These are phyloP conservation scores for Ctenicera cuprea DNA, from an alignment of 2,888 invertebrate genomes.

Conservation along the genomic window DNA sequence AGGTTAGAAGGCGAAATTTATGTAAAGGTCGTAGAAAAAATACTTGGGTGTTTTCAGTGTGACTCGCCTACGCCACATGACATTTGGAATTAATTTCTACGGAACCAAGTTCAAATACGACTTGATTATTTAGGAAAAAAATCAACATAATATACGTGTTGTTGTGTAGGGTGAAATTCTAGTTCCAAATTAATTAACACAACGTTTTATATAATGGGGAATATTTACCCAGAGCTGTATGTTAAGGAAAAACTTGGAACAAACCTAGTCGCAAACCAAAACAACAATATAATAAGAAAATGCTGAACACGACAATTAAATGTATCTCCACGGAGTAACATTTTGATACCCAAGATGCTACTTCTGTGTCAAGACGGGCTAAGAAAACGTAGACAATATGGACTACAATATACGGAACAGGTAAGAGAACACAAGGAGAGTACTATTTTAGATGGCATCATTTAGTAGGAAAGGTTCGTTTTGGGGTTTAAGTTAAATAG, in stretches of 20 bases:
- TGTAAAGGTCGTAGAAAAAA: too few relatives aligned
- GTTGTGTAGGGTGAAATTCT: not conserved
- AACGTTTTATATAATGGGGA: too few relatives aligned
- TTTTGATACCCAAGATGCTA: not conserved
- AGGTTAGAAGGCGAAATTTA: too few relatives aligned
- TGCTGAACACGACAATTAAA: not conserved
- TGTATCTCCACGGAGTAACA: slow-evolving; percentile 3
- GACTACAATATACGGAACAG: not conserved
- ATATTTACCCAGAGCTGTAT: too few relatives aligned
- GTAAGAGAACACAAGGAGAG: not conserved
- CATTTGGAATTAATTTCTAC: too few relatives aligned
- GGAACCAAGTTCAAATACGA: too few relatives aligned
- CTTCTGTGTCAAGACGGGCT: not conserved
- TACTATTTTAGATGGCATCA: not conserved
- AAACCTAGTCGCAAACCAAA: not conserved
- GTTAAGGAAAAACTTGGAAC: not conserved
- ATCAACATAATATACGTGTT: not conserved
- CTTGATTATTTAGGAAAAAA: too few relatives aligned
- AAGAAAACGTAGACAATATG: not conserved
- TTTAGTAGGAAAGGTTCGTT: not conserved
- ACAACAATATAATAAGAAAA: not conserved
- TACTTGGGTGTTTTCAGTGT: too few relatives aligned
- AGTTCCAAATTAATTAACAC: too few relatives aligned
- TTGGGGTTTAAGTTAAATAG: slow-evolving; percentile 3
- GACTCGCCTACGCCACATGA: too few relatives aligned